Evolutionary conservation across 2,113 vertebrate species (phyloP).

Genomic region (Mus spicilegus): DNA sequence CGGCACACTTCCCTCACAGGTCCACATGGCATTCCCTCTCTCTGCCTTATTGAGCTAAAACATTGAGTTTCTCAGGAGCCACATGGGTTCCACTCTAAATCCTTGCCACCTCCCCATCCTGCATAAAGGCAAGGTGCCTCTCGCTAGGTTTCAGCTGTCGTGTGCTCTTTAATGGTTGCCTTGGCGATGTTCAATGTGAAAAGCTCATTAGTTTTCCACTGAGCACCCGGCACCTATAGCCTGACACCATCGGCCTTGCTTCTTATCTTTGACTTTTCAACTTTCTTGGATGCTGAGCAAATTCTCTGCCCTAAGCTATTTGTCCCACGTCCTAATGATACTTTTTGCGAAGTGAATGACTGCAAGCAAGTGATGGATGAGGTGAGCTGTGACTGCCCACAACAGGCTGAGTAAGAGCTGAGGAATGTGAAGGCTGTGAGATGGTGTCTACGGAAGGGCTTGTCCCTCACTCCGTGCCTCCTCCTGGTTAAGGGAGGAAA

Average conservation of each 20-base stretch:
- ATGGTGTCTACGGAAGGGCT: neutral
- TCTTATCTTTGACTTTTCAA: neutral
- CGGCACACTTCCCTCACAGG: neutral
- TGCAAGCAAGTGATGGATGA: conserved; percentile 57
- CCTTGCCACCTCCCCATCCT: neutral
- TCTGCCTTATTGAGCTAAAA: conserved; percentile 15
- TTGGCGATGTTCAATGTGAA: neutral
- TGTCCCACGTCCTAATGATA: conserved; percentile 61
- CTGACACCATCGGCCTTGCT: neutral
- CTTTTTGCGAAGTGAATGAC: conserved; percentile 22
- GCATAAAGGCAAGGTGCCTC: neutral
- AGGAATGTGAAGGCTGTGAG: neutral
- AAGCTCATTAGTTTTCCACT: neutral
- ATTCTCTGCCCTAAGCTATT: conserved; percentile 56
- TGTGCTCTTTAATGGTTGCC: neutral
- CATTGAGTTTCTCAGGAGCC: neutral
- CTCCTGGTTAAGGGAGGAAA: neutral
- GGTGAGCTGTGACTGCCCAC: conserved; percentile 49
- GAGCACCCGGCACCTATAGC: neutral
- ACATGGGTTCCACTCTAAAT: neutral
- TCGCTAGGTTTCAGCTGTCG: neutral
- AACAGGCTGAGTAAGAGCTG: neutral
- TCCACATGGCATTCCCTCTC: neutral
- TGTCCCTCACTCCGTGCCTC: neutral
- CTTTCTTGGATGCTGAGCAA: neutral